A percentile compares a stretch with the other conserved stretches of the same genome.
These are phyloP conservation scores for Phalacrocorax aristotelis DNA, from an alignment of 2,113 vertebrate species.

Conservation along the genomic window DNA sequence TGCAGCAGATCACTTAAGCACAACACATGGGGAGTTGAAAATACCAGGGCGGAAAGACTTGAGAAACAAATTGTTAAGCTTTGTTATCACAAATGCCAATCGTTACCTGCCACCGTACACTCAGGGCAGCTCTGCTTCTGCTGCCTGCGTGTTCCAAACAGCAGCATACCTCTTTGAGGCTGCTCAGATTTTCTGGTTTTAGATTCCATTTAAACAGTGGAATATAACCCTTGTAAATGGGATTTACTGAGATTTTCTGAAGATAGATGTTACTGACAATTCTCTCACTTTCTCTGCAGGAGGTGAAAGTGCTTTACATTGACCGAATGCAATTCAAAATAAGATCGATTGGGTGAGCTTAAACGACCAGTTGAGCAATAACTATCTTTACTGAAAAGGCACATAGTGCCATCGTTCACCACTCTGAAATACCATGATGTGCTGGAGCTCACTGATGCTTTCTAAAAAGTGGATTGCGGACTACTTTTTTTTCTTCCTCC, in stretches of 20 bases:
- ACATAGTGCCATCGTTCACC: not conserved
- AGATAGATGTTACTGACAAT: not conserved
- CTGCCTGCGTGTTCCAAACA: not conserved
- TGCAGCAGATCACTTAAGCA: not conserved
- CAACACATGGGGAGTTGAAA: not conserved
- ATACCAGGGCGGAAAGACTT: not conserved
- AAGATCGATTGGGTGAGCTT: slow-evolving; percentile 90
- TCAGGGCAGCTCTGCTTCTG: not conserved
- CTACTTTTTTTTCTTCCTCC: not conserved
- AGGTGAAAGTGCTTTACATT: slow-evolving; percentile 90
- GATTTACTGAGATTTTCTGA: not conserved
- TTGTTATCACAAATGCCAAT: not conserved
- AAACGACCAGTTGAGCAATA: not conserved
- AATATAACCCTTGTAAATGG: not conserved
- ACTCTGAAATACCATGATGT: not conserved
- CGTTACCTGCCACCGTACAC: not conserved
- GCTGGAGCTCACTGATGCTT: not conserved
- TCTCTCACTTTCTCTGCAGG: slow-evolving; percentile 73
- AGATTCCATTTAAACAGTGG: not conserved
- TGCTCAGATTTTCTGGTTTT: not conserved
- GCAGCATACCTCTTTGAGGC: not conserved
- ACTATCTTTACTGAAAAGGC: not conserved
- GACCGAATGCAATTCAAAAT: slow-evolving; percentile 87
- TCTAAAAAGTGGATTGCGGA: not conserved
- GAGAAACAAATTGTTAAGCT: not conserved